A percentile compares a stretch with the other conserved stretches of the same genome.
Conservation (phyloP, 2,113 vertebrate genomes). For the Onychostruthus taczanowskii region DNA sequence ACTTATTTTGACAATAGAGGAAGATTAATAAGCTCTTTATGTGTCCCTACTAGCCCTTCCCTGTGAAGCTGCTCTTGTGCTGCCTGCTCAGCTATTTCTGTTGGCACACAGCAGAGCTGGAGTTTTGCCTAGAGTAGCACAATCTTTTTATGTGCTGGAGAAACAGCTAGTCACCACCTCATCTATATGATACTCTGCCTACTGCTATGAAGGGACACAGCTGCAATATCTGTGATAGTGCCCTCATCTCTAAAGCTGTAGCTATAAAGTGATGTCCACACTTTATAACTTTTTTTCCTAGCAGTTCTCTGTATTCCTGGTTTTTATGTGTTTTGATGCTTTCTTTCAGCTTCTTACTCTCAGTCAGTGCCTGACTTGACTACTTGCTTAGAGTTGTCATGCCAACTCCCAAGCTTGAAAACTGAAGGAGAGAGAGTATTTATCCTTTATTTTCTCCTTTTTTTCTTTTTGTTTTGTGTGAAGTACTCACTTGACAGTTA, state of each 20-base stretch:
- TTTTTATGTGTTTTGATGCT: background rate
- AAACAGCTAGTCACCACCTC: conserved; percentile 25
- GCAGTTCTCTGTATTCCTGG: background rate
- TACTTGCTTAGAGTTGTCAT: conserved; percentile 64
- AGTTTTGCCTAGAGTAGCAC: conserved; percentile 54
- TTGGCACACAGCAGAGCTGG: conserved; percentile 43
- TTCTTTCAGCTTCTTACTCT: background rate
- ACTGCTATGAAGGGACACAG: background rate
- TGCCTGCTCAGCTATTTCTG: conserved; percentile 34
- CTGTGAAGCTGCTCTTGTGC: background rate
- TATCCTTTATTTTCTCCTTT: background rate
- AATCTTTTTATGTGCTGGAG: conserved; percentile 11
- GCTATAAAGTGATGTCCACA: background rate
- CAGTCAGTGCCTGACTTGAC: conserved; percentile 37
- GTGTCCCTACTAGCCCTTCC: background rate
- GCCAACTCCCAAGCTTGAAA: conserved; percentile 48
- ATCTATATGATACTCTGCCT: conserved; percentile 27
- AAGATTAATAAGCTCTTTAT: conserved; percentile 5
- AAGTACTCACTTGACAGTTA: conserved; percentile 59
- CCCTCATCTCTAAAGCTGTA: background rate
- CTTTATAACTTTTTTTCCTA: background rate
- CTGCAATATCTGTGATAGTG: background rate
- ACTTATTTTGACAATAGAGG: background rate
- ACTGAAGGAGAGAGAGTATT: conserved; percentile 18
- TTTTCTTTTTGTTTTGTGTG: background rate